Percentiles rank a stretch among this genome's conserved stretches.
Evolutionary conservation across 2,888 invertebrate genomes (phyloP).

Genomic region (Spodoptera littoralis): DNA sequence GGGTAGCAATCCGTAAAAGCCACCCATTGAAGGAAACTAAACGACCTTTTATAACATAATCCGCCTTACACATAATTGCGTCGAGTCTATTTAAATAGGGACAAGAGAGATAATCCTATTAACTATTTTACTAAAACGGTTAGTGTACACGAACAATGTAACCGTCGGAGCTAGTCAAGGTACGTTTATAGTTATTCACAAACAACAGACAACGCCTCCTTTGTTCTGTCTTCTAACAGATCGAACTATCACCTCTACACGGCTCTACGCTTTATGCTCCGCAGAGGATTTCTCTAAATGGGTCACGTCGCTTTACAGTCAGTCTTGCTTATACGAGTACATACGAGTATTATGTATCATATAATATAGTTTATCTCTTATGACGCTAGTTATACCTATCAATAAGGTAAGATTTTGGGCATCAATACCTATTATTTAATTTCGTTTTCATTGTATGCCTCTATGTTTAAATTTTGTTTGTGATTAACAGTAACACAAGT

Average conservation of each 20-base stretch:
- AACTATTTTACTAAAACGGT: constrained; percentile 35
- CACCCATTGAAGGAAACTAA: constrained; percentile 11
- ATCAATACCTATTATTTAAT: no score
- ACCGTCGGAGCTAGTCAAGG: constrained; percentile 5
- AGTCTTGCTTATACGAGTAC: constrained; percentile 2
- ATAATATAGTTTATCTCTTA: no score
- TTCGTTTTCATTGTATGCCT: no score
- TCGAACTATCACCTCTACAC: constrained; percentile 44
- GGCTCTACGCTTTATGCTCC: constrained; percentile 7
- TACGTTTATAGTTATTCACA: constrained; percentile 31
- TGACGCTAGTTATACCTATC: no score
- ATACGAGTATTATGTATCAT: no score
- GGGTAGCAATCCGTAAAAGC: constrained; percentile 8
- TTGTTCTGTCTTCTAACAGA: constrained; percentile 37
- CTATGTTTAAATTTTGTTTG: background rate
- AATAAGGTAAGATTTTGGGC: no score
- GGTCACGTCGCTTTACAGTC: constrained; percentile 21
- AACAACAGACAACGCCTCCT: constrained; percentile 27
- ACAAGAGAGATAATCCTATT: constrained; percentile 30
- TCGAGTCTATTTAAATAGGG: constrained; percentile 9
- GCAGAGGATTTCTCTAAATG: constrained; percentile 28
- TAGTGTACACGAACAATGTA: constrained; percentile 41
- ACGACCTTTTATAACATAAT: constrained; percentile 27
- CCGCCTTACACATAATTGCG: constrained; percentile 11
- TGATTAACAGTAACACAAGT: constrained; percentile 23